Percentiles rank a stretch among this genome's conserved stretches.
These are phyloP conservation scores for Indicator maculatus DNA, from an alignment of 2,113 vertebrate species.

Conservation along the genomic window DNA sequence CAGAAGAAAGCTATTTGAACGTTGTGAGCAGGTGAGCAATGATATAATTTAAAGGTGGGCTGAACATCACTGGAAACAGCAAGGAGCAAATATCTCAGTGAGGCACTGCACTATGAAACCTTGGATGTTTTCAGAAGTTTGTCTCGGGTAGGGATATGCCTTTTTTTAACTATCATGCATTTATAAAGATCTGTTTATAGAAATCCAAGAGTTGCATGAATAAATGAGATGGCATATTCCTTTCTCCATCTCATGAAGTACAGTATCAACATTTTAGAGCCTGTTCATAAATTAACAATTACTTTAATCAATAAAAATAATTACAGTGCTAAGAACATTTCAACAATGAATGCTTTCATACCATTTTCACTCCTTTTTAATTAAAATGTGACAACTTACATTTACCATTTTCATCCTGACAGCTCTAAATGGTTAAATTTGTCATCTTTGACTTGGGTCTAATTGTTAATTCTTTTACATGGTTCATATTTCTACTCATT, in stretches of 20 bases:
- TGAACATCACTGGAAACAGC: not conserved
- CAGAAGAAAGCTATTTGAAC: not conserved
- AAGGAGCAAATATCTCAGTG: not conserved
- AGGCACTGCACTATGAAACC: not conserved
- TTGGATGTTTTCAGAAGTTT: not conserved
- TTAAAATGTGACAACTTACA: conserved; percentile 57
- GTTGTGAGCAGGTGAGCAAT: not conserved
- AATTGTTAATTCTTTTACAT: conserved; percentile 64
- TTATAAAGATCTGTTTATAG: conserved; percentile 49
- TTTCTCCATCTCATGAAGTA: conserved; percentile 66
- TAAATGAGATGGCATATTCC: conserved; percentile 54
- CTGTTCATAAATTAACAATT: conserved; percentile 76
- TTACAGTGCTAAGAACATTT: conserved; percentile 65
- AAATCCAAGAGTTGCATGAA: conserved; percentile 25
- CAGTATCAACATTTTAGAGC: conserved; percentile 67
- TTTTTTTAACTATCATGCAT: not conserved
- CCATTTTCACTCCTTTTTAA: conserved; percentile 58
- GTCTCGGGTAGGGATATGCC: not conserved
- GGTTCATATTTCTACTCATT: conserved; percentile 48
- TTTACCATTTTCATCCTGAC: conserved; percentile 57
- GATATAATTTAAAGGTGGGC: not conserved
- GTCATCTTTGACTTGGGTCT: conserved; percentile 56
- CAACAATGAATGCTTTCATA: conserved; percentile 55
- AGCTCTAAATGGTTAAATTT: conserved; percentile 61
- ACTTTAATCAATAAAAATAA: conserved; percentile 67